These are phyloP conservation scores for Drosophila vallismaia DNA, from an alignment of 2,888 invertebrate species.

Conservation along the genomic window DNA sequence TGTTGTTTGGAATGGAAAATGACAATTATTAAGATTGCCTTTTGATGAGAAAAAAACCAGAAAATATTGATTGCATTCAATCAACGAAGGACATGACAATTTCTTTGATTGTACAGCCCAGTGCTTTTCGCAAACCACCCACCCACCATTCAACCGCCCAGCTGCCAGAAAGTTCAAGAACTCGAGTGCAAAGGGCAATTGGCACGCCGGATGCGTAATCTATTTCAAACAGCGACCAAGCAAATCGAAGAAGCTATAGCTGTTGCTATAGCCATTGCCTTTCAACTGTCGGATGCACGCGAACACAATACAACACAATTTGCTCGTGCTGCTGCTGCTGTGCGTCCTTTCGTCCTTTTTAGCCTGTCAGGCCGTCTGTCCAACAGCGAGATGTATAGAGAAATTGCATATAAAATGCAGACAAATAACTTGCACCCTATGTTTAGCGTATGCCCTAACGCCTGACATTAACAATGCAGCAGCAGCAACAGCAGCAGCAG, in stretches of 20 bases:
- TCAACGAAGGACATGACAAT: slow-evolving; percentile 48
- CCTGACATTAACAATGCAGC: slow-evolving; percentile 75
- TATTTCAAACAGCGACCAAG: slow-evolving; percentile 64
- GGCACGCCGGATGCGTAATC: slow-evolving; percentile 76
- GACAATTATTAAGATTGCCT: slow-evolving; percentile 44
- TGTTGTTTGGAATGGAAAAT: slow-evolving; percentile 37
- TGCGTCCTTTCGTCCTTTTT: slow-evolving; percentile 21
- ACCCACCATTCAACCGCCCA: slow-evolving; percentile 10
- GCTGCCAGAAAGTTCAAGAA: slow-evolving; percentile 46
- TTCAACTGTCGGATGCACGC: slow-evolving; percentile 45
- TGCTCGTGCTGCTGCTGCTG: slow-evolving; percentile 55
- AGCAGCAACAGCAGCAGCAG: slow-evolving; percentile 24
- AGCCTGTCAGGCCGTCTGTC: slow-evolving; percentile 54
- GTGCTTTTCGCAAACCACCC: slow-evolving; percentile 34
- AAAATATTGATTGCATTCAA: slow-evolving; percentile 52
- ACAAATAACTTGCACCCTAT: slow-evolving; percentile 64
- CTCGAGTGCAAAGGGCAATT: slow-evolving; percentile 53
- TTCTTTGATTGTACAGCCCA: slow-evolving; percentile 60
- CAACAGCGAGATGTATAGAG: slow-evolving; percentile 54
- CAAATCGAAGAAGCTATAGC: slow-evolving; percentile 64
- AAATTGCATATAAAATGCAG: slow-evolving; percentile 74
- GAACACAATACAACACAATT: slow-evolving; percentile 74
- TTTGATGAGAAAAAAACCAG: slow-evolving; percentile 23
- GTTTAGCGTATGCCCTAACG: slow-evolving; percentile 55
- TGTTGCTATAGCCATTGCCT: slow-evolving; percentile 18